A percentile compares a stretch with the other conserved stretches of the same genome.
phyloP scores from a whole-genome alignment of 2,888 invertebrate genomes.

The Eupithecia vulgata region DNA sequence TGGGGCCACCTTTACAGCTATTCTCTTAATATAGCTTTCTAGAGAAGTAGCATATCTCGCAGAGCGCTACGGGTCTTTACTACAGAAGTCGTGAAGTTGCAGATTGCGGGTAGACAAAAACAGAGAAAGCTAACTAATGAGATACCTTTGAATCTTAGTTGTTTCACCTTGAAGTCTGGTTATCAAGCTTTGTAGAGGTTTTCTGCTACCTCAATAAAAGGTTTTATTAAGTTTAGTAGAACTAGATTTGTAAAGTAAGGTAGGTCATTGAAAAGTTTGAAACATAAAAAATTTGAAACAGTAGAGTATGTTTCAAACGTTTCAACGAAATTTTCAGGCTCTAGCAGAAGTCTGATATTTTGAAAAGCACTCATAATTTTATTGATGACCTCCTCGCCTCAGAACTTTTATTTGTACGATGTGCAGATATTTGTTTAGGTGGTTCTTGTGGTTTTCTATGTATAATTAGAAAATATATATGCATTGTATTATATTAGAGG shows the following conservation, averaged over 20 bases:
- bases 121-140: not conserved
- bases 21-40: too few relatives aligned
- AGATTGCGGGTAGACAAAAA: not conserved
- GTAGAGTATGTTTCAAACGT: not conserved
- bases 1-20: too few relatives aligned
- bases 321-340: not conserved
- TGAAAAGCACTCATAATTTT: too few relatives aligned
- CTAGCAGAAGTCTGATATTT: too few relatives aligned
- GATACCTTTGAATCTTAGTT: not conserved
- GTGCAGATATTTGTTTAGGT: too few relatives aligned
- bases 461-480: too few relatives aligned
- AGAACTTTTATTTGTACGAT: too few relatives aligned
- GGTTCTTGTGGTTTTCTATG: too few relatives aligned
- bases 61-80: not conserved
- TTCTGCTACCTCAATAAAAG: not conserved
- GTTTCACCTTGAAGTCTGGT: not conserved
- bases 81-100: conserved; percentile 2
- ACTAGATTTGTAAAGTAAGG: not conserved
- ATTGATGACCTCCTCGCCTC: too few relatives aligned
- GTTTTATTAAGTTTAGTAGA: not conserved
- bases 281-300: too few relatives aligned
- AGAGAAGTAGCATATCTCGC: not conserved
- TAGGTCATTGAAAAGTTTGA: too few relatives aligned
- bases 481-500: too few relatives aligned
- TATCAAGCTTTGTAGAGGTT: not conserved